Conservation (phyloP, 2,113 vertebrate genomes). For the Tamias sibiricus region DNA sequence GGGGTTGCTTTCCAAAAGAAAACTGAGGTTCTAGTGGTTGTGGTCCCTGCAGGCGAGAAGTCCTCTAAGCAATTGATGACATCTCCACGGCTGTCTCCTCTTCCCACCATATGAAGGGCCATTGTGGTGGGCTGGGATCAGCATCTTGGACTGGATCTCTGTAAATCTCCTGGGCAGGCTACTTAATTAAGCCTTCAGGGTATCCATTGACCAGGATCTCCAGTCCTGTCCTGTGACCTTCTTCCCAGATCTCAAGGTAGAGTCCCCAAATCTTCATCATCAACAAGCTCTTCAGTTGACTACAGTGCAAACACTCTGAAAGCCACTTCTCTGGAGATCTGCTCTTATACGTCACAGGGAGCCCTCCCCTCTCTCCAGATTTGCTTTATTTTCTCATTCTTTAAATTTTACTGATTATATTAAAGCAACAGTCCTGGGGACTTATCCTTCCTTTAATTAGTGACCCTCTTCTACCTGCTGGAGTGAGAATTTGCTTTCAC, state of each 20-base stretch:
- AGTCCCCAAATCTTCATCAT: neutral
- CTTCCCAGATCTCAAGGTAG: neutral
- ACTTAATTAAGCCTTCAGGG: neutral
- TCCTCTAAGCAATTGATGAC: neutral
- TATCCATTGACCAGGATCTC: neutral
- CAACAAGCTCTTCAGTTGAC: neutral
- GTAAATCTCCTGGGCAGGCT: neutral
- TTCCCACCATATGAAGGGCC: neutral
- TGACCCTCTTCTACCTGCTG: neutral
- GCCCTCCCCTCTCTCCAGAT: neutral
- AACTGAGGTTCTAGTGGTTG: neutral
- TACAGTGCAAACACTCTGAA: neutral
- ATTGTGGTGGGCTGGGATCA: fast-evolving
- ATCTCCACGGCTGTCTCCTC: neutral
- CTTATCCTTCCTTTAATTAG: neutral
- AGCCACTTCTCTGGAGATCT: neutral
- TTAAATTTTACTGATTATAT: neutral
- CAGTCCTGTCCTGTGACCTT: neutral
- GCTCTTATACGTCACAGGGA: neutral
- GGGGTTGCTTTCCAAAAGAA: neutral
- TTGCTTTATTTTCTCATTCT: neutral
- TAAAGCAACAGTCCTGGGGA: neutral
- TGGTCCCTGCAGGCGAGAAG: neutral
- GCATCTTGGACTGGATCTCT: too few relatives aligned
- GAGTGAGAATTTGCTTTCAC: neutral